Conservation (phyloP, 2,888 invertebrate genomes). For the Netelia fuscicornis region DNA sequence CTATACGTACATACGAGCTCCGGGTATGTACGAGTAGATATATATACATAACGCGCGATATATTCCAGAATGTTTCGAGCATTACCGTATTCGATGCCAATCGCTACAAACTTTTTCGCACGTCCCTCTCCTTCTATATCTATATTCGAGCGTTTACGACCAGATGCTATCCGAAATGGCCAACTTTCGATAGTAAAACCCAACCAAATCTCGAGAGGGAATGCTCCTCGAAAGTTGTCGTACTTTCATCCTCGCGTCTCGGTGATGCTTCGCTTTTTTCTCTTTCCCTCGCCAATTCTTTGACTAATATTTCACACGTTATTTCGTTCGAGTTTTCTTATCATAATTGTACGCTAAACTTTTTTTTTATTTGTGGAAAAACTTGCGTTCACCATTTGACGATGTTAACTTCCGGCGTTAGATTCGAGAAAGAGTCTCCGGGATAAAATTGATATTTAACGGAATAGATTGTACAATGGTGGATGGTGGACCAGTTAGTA, state of each 20-base stretch:
- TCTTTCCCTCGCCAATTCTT: not conserved
- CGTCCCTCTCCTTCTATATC: slow-evolving; percentile 4
- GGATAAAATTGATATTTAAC: too few species aligned
- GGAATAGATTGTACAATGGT: too few species aligned
- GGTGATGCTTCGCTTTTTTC: not conserved
- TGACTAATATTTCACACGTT: too few species aligned
- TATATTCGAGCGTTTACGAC: slow-evolving; percentile 19
- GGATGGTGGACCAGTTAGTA: too few species aligned
- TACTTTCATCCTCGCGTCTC: not conserved
- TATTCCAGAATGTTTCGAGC: slow-evolving; percentile 12
- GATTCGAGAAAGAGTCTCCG: too few species aligned
- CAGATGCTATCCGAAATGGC: slow-evolving; percentile 51
- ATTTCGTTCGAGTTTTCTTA: too few species aligned
- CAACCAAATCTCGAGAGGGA: slow-evolving; percentile 24
- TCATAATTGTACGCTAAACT: too few species aligned
- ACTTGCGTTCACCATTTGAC: too few species aligned
- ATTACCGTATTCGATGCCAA: slow-evolving; percentile 50
- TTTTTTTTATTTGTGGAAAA: too few species aligned
- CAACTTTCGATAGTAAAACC: slow-evolving; percentile 53
- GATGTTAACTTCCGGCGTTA: too few species aligned
- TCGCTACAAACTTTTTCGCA: slow-evolving; percentile 31
- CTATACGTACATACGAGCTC: not conserved
- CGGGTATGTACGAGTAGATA: too few species aligned
- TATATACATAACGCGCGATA: not conserved
- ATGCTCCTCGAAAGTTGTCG: slow-evolving; percentile 39